Evolutionary conservation across 1,140 invertebrate genomes (phyloP).

Genomic region (Drosophila hydei): DNA sequence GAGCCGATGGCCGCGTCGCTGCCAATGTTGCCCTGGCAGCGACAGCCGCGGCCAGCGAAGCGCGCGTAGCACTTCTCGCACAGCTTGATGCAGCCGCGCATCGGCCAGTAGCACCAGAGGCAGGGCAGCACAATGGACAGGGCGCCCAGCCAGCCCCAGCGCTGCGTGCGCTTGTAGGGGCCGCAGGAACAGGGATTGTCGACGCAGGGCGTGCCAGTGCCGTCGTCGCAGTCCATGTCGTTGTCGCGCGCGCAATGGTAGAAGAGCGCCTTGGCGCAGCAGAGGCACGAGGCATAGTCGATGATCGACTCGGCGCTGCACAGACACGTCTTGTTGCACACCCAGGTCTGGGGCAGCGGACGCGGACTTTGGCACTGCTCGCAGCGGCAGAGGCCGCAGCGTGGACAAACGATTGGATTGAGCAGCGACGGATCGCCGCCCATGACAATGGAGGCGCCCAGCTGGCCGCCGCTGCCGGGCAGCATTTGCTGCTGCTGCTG

Average conservation of each 20-base stretch:
- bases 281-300: conserved; percentile 95
- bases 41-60: conserved; percentile 88
- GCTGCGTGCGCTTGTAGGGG: conserved; percentile 87
- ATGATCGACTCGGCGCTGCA: conserved; percentile 93
- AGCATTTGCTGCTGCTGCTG: conserved; percentile 43
- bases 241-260: conserved; percentile 94
- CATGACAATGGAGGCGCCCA: conserved; percentile 63
- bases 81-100: conserved; percentile 90
- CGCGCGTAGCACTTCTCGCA: conserved; percentile 93
- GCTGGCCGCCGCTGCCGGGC: conserved; percentile 41
- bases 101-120: conserved; percentile 95
- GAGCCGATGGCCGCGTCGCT: conserved; percentile 43
- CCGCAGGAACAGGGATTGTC: conserved; percentile 94
- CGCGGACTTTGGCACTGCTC: conserved; percentile 93
- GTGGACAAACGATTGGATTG: conserved; percentile 91
- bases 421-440: conserved; percentile 62
- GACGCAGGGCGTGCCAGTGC: conserved; percentile 87
- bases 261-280: conserved; percentile 95
- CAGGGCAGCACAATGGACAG: conserved; percentile 93
- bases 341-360: conserved; percentile 93
- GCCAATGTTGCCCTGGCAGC: conserved; percentile 83
- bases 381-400: conserved; percentile 94
- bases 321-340: conserved; percentile 93
- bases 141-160: conserved; percentile 93
- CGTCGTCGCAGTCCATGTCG: conserved; percentile 88